A percentile compares a stretch with the other conserved stretches of the same genome.
Conservation (phyloP, 1,140 invertebrate genomes). For the Asbolus verrucosus region DNA sequence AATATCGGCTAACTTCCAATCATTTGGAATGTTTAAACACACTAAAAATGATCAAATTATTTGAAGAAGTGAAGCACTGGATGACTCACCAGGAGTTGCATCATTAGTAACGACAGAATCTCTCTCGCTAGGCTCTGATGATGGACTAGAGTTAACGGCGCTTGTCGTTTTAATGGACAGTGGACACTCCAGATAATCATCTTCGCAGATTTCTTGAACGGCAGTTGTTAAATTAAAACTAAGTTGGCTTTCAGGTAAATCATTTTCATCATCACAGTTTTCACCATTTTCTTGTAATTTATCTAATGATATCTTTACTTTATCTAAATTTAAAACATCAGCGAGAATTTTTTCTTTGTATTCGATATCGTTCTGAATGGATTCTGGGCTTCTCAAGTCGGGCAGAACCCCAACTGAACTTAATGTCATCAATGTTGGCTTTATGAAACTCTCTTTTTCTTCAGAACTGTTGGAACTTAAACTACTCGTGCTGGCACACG, state of each 20-base stretch:
- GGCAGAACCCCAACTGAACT: constrained; percentile 65
- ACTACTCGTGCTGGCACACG: constrained; percentile 50
- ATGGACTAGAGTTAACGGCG: too few relatives aligned
- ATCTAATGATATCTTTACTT: constrained; percentile 56
- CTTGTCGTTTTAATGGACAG: too few relatives aligned
- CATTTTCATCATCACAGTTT: constrained; percentile 24
- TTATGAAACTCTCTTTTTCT: constrained; percentile 50
- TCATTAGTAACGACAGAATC: not conserved
- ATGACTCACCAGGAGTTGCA: constrained; percentile 24
- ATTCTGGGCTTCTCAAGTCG: constrained; percentile 67
- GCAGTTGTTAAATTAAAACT: too few relatives aligned
- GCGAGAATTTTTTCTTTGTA: constrained; percentile 69
- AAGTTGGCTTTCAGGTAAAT: constrained; percentile 6
- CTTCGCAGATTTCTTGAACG: constrained; percentile 14
- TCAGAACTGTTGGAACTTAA: constrained; percentile 59
- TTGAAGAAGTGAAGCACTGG: not conserved
- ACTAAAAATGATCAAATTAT: constrained; percentile 51
- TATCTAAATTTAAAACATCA: constrained; percentile 68
- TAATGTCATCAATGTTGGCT: constrained; percentile 64
- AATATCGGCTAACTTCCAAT: constrained; percentile 58
- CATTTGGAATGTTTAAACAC: constrained; percentile 56
- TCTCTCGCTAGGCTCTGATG: too few relatives aligned
- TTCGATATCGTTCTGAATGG: constrained; percentile 69
- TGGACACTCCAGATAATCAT: too few relatives aligned
- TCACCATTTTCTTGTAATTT: constrained; percentile 30